A percentile compares a stretch with the other conserved stretches of the same genome.
These are phyloP conservation scores for Pterostichus niger DNA, from an alignment of 2,888 invertebrate species.

Conservation along the genomic window DNA sequence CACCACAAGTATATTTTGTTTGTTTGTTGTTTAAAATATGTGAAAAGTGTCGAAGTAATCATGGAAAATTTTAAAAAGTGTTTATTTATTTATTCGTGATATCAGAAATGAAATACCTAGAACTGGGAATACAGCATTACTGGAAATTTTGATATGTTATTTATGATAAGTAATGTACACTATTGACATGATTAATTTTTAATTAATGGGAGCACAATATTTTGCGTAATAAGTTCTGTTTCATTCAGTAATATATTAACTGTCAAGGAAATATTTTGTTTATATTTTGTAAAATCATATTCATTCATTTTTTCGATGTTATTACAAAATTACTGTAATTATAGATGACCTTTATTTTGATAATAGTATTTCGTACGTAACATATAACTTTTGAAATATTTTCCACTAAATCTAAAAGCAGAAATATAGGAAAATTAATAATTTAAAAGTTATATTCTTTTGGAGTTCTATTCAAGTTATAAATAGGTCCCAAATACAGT, in stretches of 20 bases:
- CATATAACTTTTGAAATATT: too few relatives aligned
- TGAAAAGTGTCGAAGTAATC: not conserved
- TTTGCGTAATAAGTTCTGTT: too few relatives aligned
- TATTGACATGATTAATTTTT: constrained; percentile 41
- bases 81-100: constrained; percentile 18
- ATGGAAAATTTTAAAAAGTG: constrained; percentile 7
- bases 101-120: constrained; percentile 36
- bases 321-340: constrained; percentile 15
- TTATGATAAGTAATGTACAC: constrained; percentile 28
- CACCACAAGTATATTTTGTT: not conserved
- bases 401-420: too few relatives aligned
- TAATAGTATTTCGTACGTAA: not conserved
- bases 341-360: constrained; percentile 15
- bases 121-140: constrained; percentile 25
- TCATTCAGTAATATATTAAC: not conserved
- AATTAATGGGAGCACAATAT: constrained; percentile 23
- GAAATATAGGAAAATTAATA: too few relatives aligned
- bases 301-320: constrained; percentile 19
- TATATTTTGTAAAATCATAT: constrained; percentile 27
- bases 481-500: too few relatives aligned
- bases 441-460: too few relatives aligned
- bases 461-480: too few relatives aligned
- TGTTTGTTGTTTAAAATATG: not conserved
- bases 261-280: constrained; percentile 5
- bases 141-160: constrained; percentile 23